Conservation (phyloP, 2,113 vertebrate genomes). For the Etheostoma cragini region DNA sequence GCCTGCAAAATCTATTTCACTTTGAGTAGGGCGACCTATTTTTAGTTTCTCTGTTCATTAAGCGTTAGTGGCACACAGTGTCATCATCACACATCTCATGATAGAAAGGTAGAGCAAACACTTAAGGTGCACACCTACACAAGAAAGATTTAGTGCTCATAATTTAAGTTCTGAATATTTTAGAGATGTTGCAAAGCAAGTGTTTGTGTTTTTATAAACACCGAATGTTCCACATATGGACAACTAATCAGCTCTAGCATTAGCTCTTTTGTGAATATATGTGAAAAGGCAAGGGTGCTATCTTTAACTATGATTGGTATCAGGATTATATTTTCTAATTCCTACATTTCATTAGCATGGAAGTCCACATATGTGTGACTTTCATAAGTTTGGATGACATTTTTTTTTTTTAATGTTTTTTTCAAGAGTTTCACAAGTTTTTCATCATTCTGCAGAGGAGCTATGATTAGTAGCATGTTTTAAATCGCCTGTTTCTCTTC, state of each 20-base stretch:
- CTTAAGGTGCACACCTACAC: neutral
- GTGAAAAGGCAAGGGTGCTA: neutral
- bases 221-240: neutral
- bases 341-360: neutral
- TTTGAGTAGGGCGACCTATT: conserved; percentile 20
- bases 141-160: conserved; percentile 6
- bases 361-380: neutral
- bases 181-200: neutral
- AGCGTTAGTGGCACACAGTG: neutral
- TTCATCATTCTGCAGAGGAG: conserved; percentile 30
- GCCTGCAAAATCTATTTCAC: conserved; percentile 6
- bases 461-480: conserved; percentile 52
- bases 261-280: neutral
- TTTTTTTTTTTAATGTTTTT: conserved; percentile 27
- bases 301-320: neutral
- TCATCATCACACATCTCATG: neutral
- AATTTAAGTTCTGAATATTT: neutral
- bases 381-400: conserved; percentile 12
- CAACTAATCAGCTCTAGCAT: neutral
- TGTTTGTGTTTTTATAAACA: neutral
- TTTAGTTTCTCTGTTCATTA: conserved; percentile 8
- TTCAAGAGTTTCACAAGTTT: neutral
- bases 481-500: conserved; percentile 33
- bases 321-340: neutral
- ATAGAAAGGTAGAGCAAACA: conserved; percentile 5